These are phyloP conservation scores for Zosterops japonicus DNA, from an alignment of 2,113 vertebrate genomes.

Conservation along the genomic window DNA sequence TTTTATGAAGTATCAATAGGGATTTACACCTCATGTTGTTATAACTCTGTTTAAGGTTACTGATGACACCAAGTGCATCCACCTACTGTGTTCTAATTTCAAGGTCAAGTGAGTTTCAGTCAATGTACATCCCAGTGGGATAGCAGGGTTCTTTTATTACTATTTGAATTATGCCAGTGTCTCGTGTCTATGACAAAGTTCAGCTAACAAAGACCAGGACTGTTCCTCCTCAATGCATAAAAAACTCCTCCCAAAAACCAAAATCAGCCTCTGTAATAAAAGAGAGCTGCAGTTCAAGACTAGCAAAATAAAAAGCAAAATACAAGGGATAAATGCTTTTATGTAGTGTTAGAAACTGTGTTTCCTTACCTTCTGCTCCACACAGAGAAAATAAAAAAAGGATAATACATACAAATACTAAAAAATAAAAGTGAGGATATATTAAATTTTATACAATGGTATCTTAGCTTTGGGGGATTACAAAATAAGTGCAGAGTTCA, in stretches of 20 bases:
- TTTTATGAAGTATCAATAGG: neutral
- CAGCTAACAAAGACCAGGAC: neutral
- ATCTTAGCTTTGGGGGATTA: neutral
- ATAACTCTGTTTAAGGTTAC: neutral
- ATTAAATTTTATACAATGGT: neutral
- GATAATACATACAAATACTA: slow-evolving; percentile 34
- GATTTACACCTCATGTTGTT: neutral
- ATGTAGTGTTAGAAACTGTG: neutral
- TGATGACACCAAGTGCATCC: neutral
- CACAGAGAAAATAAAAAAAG: neutral
- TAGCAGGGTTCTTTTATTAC: neutral
- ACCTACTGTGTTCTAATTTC: neutral
- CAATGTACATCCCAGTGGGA: neutral
- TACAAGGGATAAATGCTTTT: neutral
- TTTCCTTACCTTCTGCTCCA: neutral
- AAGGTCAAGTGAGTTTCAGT: neutral
- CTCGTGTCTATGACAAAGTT: neutral
- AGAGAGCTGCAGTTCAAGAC: neutral
- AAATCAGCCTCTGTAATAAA: neutral
- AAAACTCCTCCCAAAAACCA: neutral
- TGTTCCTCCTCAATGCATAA: neutral
- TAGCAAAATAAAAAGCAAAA: neutral
- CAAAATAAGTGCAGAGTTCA: neutral
- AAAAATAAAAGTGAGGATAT: neutral
- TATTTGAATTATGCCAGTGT: neutral